These are phyloP conservation scores for Scaptomyza graminum DNA, from an alignment of 1,140 invertebrate species.

Conservation along the genomic window DNA sequence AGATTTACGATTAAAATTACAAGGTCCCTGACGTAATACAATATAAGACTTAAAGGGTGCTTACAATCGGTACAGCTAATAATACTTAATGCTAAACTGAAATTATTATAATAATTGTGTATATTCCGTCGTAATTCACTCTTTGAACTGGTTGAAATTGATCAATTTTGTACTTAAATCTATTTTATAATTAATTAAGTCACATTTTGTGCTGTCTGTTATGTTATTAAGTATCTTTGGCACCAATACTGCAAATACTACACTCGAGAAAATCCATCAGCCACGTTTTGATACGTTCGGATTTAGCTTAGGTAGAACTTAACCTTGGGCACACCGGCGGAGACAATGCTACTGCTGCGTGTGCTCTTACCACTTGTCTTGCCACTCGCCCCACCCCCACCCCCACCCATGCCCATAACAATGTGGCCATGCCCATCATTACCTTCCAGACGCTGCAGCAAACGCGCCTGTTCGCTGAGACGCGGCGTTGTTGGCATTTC, in stretches of 20 bases:
- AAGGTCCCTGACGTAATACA: conserved; percentile 49
- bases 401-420: conserved; percentile 25
- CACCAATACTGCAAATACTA: conserved; percentile 66
- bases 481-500: conserved; percentile 72
- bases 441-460: conserved; percentile 81
- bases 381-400: conserved; percentile 43
- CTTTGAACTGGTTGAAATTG: conserved; percentile 30
- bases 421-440: conserved; percentile 71
- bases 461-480: conserved; percentile 74
- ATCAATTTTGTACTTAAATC: conserved; percentile 17
- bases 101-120: conserved; percentile 19
- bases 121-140: conserved; percentile 19
- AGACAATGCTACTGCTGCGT: conserved; percentile 73
- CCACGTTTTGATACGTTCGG: conserved; percentile 12
- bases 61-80: conserved; percentile 53
- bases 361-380: conserved; percentile 71
- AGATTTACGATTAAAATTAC: conserved; percentile 56
- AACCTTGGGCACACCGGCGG: conserved; percentile 69
- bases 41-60: conserved; percentile 49
- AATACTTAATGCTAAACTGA: conserved; percentile 35
- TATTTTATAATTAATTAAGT: conserved; percentile 72
- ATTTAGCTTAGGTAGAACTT: conserved; percentile 73
- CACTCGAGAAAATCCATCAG: conserved; percentile 2
- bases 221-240: conserved; percentile 63
- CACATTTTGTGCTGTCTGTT: conserved; percentile 52